Percentiles rank a stretch among this genome's conserved stretches.
These are phyloP conservation scores for Zaprionus bogoriensis DNA, from an alignment of 2,888 invertebrate genomes.

Conservation along the genomic window DNA sequence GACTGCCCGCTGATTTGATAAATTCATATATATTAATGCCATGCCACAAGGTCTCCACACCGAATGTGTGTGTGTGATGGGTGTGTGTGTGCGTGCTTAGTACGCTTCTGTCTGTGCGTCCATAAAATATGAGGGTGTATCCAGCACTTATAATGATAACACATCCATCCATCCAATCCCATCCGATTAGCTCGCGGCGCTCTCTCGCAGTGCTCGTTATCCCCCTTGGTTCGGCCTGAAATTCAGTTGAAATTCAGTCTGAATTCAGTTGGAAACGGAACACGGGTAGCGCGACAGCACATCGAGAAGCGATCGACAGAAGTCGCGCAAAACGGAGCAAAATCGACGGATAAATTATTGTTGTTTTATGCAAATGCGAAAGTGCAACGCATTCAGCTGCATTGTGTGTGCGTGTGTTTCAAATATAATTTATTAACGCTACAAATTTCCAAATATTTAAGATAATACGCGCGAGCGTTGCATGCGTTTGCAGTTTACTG, in stretches of 20 bases:
- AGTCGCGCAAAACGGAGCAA: slow-evolving; percentile 8
- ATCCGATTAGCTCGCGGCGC: slow-evolving; percentile 19
- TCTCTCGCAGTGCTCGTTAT: too few species aligned
- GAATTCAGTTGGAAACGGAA: slow-evolving; percentile 48
- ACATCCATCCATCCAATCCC: slow-evolving; percentile 23
- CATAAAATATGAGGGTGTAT: slow-evolving; percentile 26
- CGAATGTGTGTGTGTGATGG: background rate
- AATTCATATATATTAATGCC: slow-evolving; percentile 20
- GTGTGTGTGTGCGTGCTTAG: background rate
- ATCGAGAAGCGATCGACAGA: slow-evolving; percentile 2
- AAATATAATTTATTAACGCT: slow-evolving; percentile 44
- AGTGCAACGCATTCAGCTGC: slow-evolving; percentile 58
- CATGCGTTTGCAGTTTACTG: slow-evolving; percentile 24
- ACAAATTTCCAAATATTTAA: slow-evolving; percentile 54
- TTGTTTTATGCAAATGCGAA: slow-evolving; percentile 20
- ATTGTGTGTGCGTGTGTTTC: slow-evolving; percentile 29
- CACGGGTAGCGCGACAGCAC: slow-evolving; percentile 44
- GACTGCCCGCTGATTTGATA: slow-evolving; percentile 47
- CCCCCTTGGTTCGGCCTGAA: background rate
- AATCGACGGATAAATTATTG: slow-evolving; percentile 12
- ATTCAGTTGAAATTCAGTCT: slow-evolving; percentile 26
- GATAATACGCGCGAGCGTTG: slow-evolving; percentile 32
- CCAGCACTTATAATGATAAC: slow-evolving; percentile 40
- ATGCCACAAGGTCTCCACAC: slow-evolving; percentile 21
- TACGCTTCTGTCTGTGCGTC: background rate